A percentile compares a stretch with the other conserved stretches of the same genome.
phyloP scores from a whole-genome alignment of 2,888 invertebrate species.

The Drosophila fulvimacula region DNA sequence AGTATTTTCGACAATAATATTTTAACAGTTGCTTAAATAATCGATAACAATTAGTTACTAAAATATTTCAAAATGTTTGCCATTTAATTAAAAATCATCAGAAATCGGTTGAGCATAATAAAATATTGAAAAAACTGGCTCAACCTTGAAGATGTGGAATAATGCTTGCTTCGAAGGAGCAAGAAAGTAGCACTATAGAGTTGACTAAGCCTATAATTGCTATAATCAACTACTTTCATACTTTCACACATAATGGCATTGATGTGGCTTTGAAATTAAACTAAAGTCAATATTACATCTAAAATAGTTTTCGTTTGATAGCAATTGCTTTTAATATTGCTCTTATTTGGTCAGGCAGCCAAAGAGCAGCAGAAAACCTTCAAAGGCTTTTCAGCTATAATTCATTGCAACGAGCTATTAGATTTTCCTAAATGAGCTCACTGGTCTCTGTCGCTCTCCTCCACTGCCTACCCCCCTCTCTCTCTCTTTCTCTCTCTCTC shows the following conservation, averaged over 20 bases:
- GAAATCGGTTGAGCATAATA: too few species aligned
- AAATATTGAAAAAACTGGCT: too few species aligned
- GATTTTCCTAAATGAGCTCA: neutral
- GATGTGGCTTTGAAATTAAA: neutral
- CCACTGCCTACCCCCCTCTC: neutral
- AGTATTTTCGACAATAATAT: neutral
- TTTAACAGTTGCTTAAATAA: neutral
- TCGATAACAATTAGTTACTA: neutral
- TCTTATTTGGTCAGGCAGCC: neutral
- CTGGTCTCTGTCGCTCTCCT: neutral
- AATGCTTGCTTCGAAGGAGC: too few species aligned
- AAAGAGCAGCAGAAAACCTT: neutral
- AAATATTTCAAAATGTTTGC: neutral
- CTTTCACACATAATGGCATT: neutral
- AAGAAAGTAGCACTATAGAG: too few species aligned
- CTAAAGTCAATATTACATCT: too few species aligned
- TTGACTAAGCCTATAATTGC: too few species aligned
- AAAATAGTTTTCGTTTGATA: neutral
- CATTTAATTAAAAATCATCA: neutral
- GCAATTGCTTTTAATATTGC: neutral
- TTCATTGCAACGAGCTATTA: neutral
- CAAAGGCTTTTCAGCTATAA: too few species aligned
- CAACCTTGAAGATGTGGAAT: too few species aligned
- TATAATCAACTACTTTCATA: rapidly evolving
- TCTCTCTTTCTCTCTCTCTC: too few species aligned